These are phyloP conservation scores for Ctenomys sociabilis DNA, from an alignment of 2,113 vertebrate species.

Conservation along the genomic window DNA sequence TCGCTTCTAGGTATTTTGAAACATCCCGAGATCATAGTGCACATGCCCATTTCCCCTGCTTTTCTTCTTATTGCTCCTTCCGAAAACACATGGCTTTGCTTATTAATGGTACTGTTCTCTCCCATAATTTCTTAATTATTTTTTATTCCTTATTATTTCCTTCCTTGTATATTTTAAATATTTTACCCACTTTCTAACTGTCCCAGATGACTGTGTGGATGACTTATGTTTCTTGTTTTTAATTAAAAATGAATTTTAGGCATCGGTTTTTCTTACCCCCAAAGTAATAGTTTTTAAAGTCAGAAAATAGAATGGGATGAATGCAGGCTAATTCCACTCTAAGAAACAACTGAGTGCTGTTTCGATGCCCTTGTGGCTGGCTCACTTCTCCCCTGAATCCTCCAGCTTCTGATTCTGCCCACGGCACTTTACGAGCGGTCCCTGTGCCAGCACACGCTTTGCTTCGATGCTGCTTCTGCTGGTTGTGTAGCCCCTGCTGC, in stretches of 20 bases:
- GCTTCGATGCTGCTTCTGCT: not conserved
- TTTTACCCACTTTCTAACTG: not conserved
- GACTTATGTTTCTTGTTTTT: constrained; percentile 41
- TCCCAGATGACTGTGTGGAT: not conserved
- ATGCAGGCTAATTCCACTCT: not conserved
- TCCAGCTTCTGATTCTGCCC: not conserved
- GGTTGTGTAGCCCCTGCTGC: not conserved
- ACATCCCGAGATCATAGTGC: not conserved
- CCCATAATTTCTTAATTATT: constrained; percentile 44
- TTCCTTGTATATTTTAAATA: constrained; percentile 34
- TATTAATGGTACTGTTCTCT: not conserved
- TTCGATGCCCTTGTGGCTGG: not conserved
- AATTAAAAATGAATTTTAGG: constrained; percentile 15
- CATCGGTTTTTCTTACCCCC: not conserved
- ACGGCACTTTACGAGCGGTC: not conserved
- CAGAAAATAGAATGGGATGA: not conserved
- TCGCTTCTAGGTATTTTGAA: not conserved
- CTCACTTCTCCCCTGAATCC: fast-evolving
- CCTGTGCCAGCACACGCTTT: fast-evolving
- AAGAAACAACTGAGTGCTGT: not conserved
- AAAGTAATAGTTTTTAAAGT: constrained; percentile 23
- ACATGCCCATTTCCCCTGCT: not conserved
- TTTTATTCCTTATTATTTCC: constrained; percentile 34
- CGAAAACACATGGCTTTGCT: constrained; percentile 46
- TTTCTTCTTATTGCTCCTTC: constrained; percentile 35